phyloP scores from a whole-genome alignment of 2,113 vertebrate species.

The Embiotoca jacksoni region DNA sequence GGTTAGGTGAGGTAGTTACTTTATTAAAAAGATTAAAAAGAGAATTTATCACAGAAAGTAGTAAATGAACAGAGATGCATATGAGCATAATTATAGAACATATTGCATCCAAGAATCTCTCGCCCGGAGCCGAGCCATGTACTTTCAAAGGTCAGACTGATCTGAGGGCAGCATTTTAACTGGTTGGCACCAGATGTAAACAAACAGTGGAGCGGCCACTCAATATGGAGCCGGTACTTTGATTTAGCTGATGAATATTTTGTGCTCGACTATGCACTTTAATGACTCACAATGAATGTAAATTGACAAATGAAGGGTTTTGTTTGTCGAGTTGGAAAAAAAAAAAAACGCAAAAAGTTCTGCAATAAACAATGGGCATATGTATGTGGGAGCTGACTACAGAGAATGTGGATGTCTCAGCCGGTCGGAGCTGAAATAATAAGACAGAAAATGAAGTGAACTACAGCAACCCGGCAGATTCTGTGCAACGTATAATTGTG shows the following conservation, averaged over 20 bases:
- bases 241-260: constrained; percentile 20
- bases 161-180: constrained; percentile 42
- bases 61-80: constrained; percentile 20
- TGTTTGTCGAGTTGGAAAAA: background rate
- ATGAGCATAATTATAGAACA: constrained; percentile 38
- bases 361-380: constrained; percentile 12
- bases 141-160: constrained; percentile 59
- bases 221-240: constrained; percentile 14
- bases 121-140: constrained; percentile 37
- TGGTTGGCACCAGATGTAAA: constrained; percentile 39
- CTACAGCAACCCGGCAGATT: constrained; percentile 1
- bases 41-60: constrained; percentile 27
- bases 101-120: constrained; percentile 13
- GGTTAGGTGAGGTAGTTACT: too few species aligned
- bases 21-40: background rate
- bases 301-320: constrained; percentile 14
- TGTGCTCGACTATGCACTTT: background rate
- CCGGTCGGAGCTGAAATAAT: constrained; percentile 9
- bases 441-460: constrained; percentile 26
- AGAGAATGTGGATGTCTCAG: constrained; percentile 12
- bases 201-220: constrained; percentile 21
- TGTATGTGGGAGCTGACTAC: background rate
- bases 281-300: constrained; percentile 17
- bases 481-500: constrained; percentile 13
- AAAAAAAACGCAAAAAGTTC: background rate